These are phyloP conservation scores for Trachelus stipa DNA, from an alignment of 2,888 invertebrate genomes.

Conservation along the genomic window DNA sequence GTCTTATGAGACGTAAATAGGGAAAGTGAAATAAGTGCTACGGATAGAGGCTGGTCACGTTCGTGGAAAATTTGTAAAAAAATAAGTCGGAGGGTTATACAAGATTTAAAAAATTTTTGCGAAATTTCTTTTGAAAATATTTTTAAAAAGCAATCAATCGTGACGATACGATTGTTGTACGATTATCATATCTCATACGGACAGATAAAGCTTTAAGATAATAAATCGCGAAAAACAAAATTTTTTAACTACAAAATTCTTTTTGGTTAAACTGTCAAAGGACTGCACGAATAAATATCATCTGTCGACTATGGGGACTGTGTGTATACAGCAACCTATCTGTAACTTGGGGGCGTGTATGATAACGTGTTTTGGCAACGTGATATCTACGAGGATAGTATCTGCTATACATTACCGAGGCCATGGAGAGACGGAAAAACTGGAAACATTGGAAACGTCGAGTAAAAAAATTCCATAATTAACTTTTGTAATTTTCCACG, in stretches of 20 bases:
- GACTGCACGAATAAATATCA: neutral
- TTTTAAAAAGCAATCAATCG: too few relatives aligned
- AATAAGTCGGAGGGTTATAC: too few relatives aligned
- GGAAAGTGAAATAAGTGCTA: too few relatives aligned
- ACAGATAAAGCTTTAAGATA: neutral
- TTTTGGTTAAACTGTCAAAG: neutral
- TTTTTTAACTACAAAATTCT: neutral
- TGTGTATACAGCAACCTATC: neutral
- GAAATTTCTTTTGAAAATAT: too few relatives aligned
- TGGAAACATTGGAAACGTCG: too few relatives aligned
- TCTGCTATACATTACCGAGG: neutral
- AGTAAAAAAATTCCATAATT: too few relatives aligned
- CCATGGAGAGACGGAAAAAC: neutral
- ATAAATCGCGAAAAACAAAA: neutral
- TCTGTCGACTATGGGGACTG: neutral
- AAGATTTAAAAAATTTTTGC: too few relatives aligned
- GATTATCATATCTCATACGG: neutral
- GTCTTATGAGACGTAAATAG: too few relatives aligned
- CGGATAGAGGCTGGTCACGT: too few relatives aligned
- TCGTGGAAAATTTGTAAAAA: too few relatives aligned
- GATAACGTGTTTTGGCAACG: constrained; percentile 37
- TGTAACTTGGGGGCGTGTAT: constrained; percentile 28
- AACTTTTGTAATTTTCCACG: too few relatives aligned
- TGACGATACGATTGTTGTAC: neutral
- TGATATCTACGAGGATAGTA: constrained; percentile 25